Evolutionary conservation across 1,140 invertebrate species (phyloP).

Genomic region (Harpegnathos saltator): DNA sequence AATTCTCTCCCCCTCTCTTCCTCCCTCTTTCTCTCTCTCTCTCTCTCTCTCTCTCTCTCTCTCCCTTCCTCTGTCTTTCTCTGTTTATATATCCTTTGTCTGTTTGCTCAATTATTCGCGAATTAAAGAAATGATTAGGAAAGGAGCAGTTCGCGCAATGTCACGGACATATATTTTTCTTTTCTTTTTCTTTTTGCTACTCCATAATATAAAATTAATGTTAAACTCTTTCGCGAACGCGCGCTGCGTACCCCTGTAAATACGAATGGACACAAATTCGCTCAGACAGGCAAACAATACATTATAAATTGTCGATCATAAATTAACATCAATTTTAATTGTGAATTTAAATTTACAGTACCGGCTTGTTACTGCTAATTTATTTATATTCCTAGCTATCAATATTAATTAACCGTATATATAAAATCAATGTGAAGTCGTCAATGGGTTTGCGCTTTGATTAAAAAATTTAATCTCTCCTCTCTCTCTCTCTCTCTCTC

Average conservation of each 20-base stretch:
- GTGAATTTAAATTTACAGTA: constrained; percentile 28
- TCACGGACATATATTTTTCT: not conserved
- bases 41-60: not conserved
- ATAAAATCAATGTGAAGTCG: not conserved
- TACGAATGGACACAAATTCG: constrained; percentile 29
- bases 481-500: too few species aligned
- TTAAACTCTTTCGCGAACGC: constrained; percentile 8
- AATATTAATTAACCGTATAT: constrained; percentile 40
- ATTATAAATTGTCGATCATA: constrained; percentile 41
- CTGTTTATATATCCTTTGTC: too few species aligned
- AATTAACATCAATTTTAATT: constrained; percentile 38
- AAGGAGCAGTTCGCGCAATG: not conserved
- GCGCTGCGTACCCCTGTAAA: not conserved
- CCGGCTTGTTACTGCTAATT: constrained; percentile 19
- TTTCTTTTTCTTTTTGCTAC: constrained; percentile 2
- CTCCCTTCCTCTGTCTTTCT: too few species aligned
- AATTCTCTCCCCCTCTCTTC: not conserved
- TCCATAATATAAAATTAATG: not conserved
- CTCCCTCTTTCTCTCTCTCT: too few species aligned
- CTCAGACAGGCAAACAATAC: constrained; percentile 1
- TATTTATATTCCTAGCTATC: constrained; percentile 45
- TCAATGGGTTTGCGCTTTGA: not conserved
- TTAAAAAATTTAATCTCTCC: constrained; percentile 4
- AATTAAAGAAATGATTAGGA: not conserved
- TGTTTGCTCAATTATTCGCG: not conserved